Percentiles rank a stretch among this genome's conserved stretches.
phyloP scores from a whole-genome alignment of 1,140 invertebrate species.

The Drosophila arawakana region DNA sequence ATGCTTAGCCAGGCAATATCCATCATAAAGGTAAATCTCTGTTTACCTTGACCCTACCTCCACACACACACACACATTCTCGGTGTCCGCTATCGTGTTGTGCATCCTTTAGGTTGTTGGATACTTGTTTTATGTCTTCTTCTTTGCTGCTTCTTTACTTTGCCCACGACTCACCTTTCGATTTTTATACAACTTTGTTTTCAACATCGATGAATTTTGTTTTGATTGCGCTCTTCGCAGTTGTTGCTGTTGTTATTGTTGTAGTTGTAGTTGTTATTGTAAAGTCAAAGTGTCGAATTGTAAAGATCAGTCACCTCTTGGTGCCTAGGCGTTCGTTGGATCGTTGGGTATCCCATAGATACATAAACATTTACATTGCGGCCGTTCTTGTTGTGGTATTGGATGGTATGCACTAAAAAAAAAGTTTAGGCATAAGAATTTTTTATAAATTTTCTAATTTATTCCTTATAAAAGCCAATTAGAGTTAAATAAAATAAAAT shows the following conservation, averaged over 20 bases:
- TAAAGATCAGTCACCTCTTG: conserved; percentile 78
- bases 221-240: conserved; percentile 62
- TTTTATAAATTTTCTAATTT: too few species aligned
- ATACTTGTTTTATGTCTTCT: conserved; percentile 81
- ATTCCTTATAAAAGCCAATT: too few species aligned
- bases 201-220: conserved; percentile 74
- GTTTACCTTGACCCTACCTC: conserved; percentile 75
- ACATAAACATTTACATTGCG: conserved; percentile 75
- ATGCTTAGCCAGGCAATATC: conserved; percentile 71
- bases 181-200: conserved; percentile 77
- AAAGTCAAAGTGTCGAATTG: conserved; percentile 81
- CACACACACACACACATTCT: conserved; percentile 26
- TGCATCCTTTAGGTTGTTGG: conserved; percentile 64
- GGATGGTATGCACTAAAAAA: not conserved
- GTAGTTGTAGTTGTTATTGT: conserved; percentile 39
- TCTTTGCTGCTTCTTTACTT: conserved; percentile 12
- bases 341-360: conserved; percentile 49
- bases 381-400: conserved; percentile 18
- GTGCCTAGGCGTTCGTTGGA: conserved; percentile 47
- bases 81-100: conserved; percentile 35
- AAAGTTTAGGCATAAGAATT: too few species aligned
- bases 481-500: too few species aligned
- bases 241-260: conserved; percentile 40
- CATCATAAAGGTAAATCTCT: conserved; percentile 75
- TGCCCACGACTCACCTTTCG: conserved; percentile 69